Percentiles rank a stretch among this genome's conserved stretches.
Conservation (phyloP, 92 coral and sea anemone species). For the Pocillopora meandrina region DNA sequence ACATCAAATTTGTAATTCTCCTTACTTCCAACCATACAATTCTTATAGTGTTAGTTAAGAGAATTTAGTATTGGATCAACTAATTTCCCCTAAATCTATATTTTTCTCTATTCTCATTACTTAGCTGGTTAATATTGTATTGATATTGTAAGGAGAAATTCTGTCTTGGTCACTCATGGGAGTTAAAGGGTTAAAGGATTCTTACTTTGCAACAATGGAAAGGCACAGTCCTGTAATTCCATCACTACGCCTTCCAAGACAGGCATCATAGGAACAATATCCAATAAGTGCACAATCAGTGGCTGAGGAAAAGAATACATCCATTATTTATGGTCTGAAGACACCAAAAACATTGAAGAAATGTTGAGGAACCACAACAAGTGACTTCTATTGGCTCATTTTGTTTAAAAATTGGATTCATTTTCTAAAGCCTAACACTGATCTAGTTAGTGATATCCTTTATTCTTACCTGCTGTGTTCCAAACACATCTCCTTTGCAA, state of each 20-base stretch:
- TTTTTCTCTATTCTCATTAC: too few relatives aligned
- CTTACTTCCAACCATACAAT: too few relatives aligned
- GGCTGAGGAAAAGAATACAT: conserved; percentile 55
- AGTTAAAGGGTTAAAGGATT: too few relatives aligned
- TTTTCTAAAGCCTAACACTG: neutral
- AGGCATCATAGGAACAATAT: conserved; percentile 83
- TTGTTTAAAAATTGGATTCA: neutral
- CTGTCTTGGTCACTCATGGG: too few relatives aligned
- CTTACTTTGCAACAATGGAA: conserved; percentile 81
- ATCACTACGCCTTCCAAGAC: conserved; percentile 90
- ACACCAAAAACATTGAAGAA: neutral
- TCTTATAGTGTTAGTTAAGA: too few relatives aligned
- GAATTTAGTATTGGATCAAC: too few relatives aligned
- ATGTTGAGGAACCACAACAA: neutral
- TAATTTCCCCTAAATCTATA: too few relatives aligned
- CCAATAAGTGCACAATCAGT: conserved; percentile 71
- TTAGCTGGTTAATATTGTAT: too few relatives aligned
- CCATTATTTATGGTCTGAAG: neutral
- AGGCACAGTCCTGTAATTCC: conserved; percentile 98
- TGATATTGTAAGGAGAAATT: too few relatives aligned
- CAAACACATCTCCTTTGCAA: conserved; percentile 97
- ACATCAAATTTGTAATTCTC: too few relatives aligned
- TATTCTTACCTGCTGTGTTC: conserved; percentile 68
- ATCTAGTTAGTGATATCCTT: neutral
- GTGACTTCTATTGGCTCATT: too few relatives aligned